Evolutionary conservation across 2,888 invertebrate species (phyloP), one percentile per base, ranked within the genome.

Genomic region (Hypsopygia costalis): DNA sequence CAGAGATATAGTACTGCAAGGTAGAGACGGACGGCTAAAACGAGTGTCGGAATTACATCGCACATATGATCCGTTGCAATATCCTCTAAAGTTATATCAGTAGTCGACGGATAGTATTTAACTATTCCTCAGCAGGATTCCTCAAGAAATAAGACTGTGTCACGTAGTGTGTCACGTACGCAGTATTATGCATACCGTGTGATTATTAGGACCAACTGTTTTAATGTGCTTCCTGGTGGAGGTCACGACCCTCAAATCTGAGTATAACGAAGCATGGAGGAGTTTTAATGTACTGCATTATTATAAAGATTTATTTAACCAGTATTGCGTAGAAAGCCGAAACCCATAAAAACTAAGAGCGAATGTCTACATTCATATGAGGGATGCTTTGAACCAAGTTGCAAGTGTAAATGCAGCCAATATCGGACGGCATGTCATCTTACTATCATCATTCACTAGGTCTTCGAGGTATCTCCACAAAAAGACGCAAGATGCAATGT

Each of bases 111-210:
- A n/a, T 52, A 52, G 36, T 53, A 46, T 42, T 32, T 51, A 11
- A 41, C 29, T 43, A 44, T 46, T 45, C 41, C 41, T 45, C 42
- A 44, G 32, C 34, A 46, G 4, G 42, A 38, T 49, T 11, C 55
- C 1, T 31, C 44, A 5, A 38, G 41, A 3, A 52, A 49, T 33
- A 55, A 58, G 44, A 61, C 52, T 43, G 51, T 58, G 0, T 44
- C n/a, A n/a, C n/a, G n/a, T n/a, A n/a, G n/a, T n/a, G n/a, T n/a
- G n/a, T n/a, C 58, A 6, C 55, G 53, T 38, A 62, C 54, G 55
- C 49, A 60, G 20, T 62, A 52, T 49, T 55, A 58, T 50, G 43
- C 51, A 38, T 50, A 29, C 37, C 41, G 53, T 8, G 36, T 61
- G 3, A 53, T 57, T 54, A 1, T 51, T 12, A 52, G 52, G 40